A percentile compares a stretch with the other conserved stretches of the same genome.
Evolutionary conservation across 2,113 vertebrate genomes (phyloP).

Genomic region (Nibea albiflora): DNA sequence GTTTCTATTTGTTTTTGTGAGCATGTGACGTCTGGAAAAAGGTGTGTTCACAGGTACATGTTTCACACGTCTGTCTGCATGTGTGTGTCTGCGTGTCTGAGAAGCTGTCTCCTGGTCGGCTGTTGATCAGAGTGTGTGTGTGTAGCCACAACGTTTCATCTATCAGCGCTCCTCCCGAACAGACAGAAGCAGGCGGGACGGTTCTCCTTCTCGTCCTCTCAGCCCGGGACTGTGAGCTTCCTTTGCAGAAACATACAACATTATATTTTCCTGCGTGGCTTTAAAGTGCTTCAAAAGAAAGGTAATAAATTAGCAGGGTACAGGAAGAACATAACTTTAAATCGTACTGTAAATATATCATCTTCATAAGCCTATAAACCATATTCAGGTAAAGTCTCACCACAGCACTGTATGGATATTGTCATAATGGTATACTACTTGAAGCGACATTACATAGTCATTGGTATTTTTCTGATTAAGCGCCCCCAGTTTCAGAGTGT

Average conservation of each 20-base stretch:
- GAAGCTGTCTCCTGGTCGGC: constrained; percentile 68
- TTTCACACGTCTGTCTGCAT: constrained; percentile 1
- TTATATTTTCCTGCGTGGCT: neutral
- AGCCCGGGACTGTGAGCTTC: neutral
- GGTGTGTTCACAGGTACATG: constrained; percentile 15
- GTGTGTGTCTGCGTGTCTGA: constrained; percentile 8
- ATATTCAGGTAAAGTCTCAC: neutral
- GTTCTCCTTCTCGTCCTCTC: neutral
- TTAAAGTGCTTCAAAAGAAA: neutral
- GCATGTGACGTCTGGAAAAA: constrained; percentile 6
- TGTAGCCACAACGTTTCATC: constrained; percentile 82
- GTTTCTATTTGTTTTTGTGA: constrained; percentile 1
- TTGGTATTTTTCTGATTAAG: no score
- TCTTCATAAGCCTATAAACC: neutral
- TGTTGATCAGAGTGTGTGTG: constrained; percentile 81
- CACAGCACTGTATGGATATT: neutral
- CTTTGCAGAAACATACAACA: neutral
- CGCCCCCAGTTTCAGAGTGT: no score
- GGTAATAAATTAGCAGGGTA: neutral
- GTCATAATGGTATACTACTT: neutral
- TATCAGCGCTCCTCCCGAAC: constrained; percentile 77
- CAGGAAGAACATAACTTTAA: neutral
- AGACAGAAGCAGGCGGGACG: constrained; percentile 1
- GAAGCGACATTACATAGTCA: no score
- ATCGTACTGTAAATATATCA: neutral